Conservation (phyloP, 2,113 vertebrate genomes). For the Oxyruncus cristatus region DNA sequence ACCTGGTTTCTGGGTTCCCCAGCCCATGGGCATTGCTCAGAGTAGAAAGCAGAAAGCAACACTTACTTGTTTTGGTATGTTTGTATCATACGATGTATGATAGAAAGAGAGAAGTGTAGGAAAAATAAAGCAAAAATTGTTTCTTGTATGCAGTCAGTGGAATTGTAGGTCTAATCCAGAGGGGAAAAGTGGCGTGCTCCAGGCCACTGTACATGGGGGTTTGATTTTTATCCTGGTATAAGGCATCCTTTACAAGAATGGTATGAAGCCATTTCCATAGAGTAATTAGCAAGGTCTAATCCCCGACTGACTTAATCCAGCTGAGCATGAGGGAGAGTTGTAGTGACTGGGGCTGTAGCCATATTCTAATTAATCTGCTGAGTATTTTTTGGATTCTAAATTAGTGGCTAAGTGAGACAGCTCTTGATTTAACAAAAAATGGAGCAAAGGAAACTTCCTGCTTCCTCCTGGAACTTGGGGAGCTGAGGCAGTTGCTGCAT, state of each 20-base stretch:
- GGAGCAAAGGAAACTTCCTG: not conserved
- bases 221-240: not conserved
- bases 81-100: not conserved
- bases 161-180: not conserved
- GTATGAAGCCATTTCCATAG: not conserved
- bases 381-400: not conserved
- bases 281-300: not conserved
- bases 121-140: not conserved
- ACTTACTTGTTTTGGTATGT: not conserved
- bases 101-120: not conserved
- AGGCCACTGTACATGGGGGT: not conserved
- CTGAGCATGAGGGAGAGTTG: not conserved
- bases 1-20: not conserved
- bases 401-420: not conserved
- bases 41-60: not conserved
- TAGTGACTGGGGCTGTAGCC: not conserved
- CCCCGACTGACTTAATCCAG: not conserved
- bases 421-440: not conserved
- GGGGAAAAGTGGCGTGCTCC: not conserved
- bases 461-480: not conserved
- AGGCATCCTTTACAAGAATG: not conserved
- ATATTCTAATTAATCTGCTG: not conserved
- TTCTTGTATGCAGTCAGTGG: not conserved
- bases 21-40: rapidly evolving
- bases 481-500: not conserved